Evolutionary conservation across 2,113 vertebrate species (phyloP), one percentile per base, ranked within the genome.

Genomic region (Microcebus tavaratra): DNA sequence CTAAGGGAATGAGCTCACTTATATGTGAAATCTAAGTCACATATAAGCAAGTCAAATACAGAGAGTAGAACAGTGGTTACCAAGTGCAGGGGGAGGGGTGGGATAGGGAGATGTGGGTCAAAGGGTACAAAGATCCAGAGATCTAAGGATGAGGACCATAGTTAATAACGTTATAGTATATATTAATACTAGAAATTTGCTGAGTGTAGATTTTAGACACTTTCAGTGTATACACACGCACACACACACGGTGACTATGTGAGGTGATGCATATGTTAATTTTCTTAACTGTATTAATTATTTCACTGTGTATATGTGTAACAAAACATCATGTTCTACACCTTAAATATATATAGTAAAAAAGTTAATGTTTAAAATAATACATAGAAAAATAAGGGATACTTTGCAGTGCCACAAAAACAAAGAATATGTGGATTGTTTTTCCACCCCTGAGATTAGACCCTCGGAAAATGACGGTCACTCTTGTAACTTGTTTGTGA

Each of bases 361-460:
- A 53, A 90, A 36, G 9, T 29, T 78, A 39, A 83, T 21, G 12
- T 88, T 92, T 88, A 45, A 93, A 95, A 89, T 81, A 36, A 50
- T 34, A 21, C 31, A 8, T 39, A 15, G 42, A 31, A 81, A 81
- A 88, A 25, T 53, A 68, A n/a, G 34, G 25, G 42, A 34, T 34
- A 25, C 2, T 88, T 88, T 25, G 36, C 13, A 73, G 4, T 31
- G 59, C 12, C 31, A 73, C 4, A 50, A 21, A 78, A 72, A 15
- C 1, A 6, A 65, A 81, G 85, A 76, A 5, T 63, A 0, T 0
- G 6, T n/a, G 23, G 7, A 10, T 48, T 78, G 45, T 75, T 94
- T 97, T 93, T 72, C 31, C 57, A 8, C 53, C 50, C 2, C 14
- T n/a, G 18, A 83, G 42, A 20, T 88, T n/a, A n/a, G 18, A 29